phyloP scores from a whole-genome alignment of 2,113 vertebrate genomes.

The Ahaetulla prasina region DNA sequence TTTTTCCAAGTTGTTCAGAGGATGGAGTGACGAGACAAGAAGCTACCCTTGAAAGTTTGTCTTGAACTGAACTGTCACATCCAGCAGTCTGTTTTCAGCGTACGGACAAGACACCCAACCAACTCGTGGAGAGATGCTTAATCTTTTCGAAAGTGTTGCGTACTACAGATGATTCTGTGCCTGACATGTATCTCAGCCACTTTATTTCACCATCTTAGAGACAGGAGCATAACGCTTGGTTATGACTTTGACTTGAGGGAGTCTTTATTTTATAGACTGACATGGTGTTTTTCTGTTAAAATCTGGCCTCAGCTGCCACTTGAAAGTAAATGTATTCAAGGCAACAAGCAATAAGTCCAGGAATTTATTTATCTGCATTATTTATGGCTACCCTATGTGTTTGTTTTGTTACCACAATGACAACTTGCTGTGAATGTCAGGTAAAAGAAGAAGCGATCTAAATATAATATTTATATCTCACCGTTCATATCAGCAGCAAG shows the following conservation, averaged over 20 bases:
- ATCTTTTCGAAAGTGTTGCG: neutral
- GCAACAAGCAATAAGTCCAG: neutral
- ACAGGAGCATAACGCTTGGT: neutral
- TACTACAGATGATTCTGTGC: neutral
- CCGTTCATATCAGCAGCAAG: neutral
- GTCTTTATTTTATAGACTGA: neutral
- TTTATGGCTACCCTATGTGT: neutral
- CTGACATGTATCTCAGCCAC: slow-evolving; percentile 8
- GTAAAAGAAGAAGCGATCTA: neutral
- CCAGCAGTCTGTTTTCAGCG: slow-evolving; percentile 41
- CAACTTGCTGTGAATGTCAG: neutral
- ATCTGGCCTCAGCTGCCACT: neutral
- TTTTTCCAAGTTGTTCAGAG: slow-evolving; percentile 50
- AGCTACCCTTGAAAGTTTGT: slow-evolving; percentile 37
- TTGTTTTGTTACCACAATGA: neutral
- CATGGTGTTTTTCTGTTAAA: neutral
- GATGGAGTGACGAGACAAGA: slow-evolving; percentile 18
- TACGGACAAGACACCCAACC: slow-evolving; percentile 46
- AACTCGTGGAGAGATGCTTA: slow-evolving; percentile 27
- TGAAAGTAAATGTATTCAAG: neutral
- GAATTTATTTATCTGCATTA: neutral
- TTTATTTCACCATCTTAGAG: slow-evolving; percentile 2
- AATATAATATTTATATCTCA: neutral
- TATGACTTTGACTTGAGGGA: neutral
- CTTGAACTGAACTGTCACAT: slow-evolving; percentile 62